These are phyloP conservation scores for Embiotoca jacksoni DNA, from an alignment of 2,113 vertebrate species.

Conservation along the genomic window DNA sequence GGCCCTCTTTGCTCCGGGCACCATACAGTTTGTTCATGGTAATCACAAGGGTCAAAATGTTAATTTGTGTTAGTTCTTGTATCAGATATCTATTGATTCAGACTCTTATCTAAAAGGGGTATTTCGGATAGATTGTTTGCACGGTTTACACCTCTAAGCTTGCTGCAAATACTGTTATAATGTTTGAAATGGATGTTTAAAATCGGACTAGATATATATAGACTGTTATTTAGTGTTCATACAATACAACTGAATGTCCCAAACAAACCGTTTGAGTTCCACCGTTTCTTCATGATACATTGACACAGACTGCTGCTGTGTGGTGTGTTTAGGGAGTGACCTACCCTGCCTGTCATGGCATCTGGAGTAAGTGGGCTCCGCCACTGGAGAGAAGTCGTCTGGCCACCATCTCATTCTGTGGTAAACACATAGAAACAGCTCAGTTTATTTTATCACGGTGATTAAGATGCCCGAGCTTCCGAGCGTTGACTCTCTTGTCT, in stretches of 20 bases:
- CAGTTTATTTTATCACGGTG: not conserved
- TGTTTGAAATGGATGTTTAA: too few species aligned
- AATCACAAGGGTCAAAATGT: constrained; percentile 63
- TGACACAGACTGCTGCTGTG: constrained; percentile 2
- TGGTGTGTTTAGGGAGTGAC: constrained; percentile 91
- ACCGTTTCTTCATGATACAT: not conserved
- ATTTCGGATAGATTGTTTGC: constrained; percentile 1
- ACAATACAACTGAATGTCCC: not conserved
- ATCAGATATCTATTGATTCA: constrained; percentile 23
- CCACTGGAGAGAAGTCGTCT: constrained; percentile 96
- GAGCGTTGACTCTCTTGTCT: not conserved
- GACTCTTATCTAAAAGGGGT: not conserved
- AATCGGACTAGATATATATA: not conserved
- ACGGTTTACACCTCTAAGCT: not conserved
- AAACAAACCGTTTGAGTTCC: not conserved
- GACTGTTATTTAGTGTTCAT: not conserved
- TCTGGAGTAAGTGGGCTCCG: constrained; percentile 99
- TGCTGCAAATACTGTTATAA: too few species aligned
- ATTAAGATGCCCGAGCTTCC: not conserved
- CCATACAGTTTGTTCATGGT: constrained; percentile 49
- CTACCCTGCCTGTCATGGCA: constrained; percentile 97
- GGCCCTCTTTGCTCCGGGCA: constrained; percentile 23
- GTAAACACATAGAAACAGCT: constrained; percentile 80
- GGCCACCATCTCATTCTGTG: constrained; percentile 98
- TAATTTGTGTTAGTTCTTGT: constrained; percentile 56